Evolutionary conservation across 2,888 invertebrate species (phyloP).

Genomic region (Megastigmus dorsalis): DNA sequence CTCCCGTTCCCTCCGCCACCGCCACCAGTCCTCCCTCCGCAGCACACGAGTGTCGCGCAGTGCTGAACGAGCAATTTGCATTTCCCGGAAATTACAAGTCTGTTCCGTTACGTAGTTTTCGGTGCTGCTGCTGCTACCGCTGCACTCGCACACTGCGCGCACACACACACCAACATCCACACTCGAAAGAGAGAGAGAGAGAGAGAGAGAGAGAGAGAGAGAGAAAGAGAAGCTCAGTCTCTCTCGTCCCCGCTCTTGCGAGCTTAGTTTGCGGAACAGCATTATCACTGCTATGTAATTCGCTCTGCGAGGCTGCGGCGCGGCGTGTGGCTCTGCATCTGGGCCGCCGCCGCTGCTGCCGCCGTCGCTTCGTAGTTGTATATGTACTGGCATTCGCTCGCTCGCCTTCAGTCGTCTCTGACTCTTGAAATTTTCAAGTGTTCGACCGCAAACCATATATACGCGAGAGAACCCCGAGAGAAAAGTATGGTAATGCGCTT

Average conservation of each 20-base stretch:
- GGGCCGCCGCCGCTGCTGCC: background rate
- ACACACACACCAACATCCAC: too few relatives aligned
- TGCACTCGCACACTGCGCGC: too few relatives aligned
- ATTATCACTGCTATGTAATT: constrained; percentile 57
- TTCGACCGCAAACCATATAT: too few relatives aligned
- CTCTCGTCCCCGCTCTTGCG: background rate
- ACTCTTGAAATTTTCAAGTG: constrained; percentile 23
- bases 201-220: background rate
- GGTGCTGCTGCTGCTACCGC: constrained; percentile 20
- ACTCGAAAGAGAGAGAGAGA: background rate
- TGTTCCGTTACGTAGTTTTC: constrained; percentile 60
- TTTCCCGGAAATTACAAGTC: constrained; percentile 61
- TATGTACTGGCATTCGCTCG: background rate
- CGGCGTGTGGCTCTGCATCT: background rate
- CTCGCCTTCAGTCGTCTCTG: background rate
- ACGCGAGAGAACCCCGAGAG: too few relatives aligned
- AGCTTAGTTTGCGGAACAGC: constrained; percentile 55
- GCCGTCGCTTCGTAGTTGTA: background rate
- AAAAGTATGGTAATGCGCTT: too few relatives aligned
- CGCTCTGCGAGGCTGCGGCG: constrained; percentile 50
- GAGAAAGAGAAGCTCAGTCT: background rate
- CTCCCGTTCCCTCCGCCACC: too few relatives aligned
- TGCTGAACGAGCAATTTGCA: constrained; percentile 60
- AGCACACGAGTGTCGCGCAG: constrained; percentile 46
- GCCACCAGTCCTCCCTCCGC: too few relatives aligned